phyloP scores from a whole-genome alignment of 2,888 invertebrate species.

The Leistus spinibarbis region DNA sequence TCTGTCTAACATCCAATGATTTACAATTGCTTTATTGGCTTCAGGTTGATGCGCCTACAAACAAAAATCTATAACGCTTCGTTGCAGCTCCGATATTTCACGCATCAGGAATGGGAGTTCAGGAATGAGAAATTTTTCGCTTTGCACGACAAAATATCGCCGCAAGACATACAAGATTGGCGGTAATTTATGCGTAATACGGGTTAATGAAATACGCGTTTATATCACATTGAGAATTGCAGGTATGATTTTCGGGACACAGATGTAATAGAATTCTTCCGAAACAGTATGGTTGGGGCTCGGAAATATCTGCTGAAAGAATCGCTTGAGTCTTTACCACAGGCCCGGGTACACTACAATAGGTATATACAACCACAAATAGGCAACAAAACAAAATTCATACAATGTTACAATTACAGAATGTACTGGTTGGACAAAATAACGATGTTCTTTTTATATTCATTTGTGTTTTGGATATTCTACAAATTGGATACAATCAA shows the following conservation, averaged over 20 bases:
- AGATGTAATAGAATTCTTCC: slow-evolving; percentile 61
- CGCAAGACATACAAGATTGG: slow-evolving; percentile 55
- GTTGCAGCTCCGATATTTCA: slow-evolving; percentile 74
- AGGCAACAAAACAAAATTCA: not conserved
- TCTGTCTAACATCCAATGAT: slow-evolving; percentile 65
- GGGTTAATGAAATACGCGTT: not conserved
- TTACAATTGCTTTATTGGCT: slow-evolving; percentile 74
- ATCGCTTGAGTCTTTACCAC: slow-evolving; percentile 62
- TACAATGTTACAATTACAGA: slow-evolving; percentile 47
- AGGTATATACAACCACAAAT: slow-evolving; percentile 56
- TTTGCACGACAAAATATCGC: slow-evolving; percentile 61
- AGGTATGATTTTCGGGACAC: slow-evolving; percentile 64
- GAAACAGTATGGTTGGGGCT: slow-evolving; percentile 64
- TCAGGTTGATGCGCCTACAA: slow-evolving; percentile 79
- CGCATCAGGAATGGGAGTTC: slow-evolving; percentile 79
- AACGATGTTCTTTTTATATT: slow-evolving; percentile 38
- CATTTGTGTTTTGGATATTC: slow-evolving; percentile 22
- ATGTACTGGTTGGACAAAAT: slow-evolving; percentile 51
- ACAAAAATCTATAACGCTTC: slow-evolving; percentile 80
- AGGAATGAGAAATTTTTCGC: slow-evolving; percentile 65
- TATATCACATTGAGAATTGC: slow-evolving; percentile 56
- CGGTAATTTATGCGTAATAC: not conserved
- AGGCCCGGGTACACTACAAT: slow-evolving; percentile 59
- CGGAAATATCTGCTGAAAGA: slow-evolving; percentile 73
- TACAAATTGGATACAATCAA: not conserved